A percentile compares a stretch with the other conserved stretches of the same genome.
Conservation (phyloP, 2,888 invertebrate genomes). For the Parnassius orleans region DNA sequence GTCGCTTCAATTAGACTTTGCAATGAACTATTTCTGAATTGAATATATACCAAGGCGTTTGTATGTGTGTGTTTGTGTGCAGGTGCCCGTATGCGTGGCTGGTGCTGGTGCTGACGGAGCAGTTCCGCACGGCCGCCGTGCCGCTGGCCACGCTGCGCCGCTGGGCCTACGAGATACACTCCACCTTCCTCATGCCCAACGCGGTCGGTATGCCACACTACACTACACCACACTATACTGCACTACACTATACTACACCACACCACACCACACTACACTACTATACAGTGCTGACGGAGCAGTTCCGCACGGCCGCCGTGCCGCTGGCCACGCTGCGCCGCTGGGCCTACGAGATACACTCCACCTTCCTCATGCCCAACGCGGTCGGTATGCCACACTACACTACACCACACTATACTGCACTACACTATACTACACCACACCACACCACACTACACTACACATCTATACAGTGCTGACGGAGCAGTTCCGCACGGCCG, state of each 20-base stretch:
- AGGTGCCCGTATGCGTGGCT: conserved; percentile 73
- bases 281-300: conserved; percentile 88
- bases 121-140: conserved; percentile 90
- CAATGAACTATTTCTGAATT: too few species aligned
- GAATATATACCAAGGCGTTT: too few species aligned
- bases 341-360: conserved; percentile 99
- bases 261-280: too few species aligned
- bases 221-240: too few species aligned
- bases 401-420: too few species aligned
- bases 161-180: conserved; percentile 99
- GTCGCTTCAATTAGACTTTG: too few species aligned
- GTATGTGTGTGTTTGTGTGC: conserved; percentile 30
- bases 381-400: conserved; percentile 79
- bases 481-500: conserved; percentile 91
- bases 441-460: too few species aligned
- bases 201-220: conserved; percentile 79
- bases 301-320: conserved; percentile 94
- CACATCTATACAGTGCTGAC: conserved; percentile 90
- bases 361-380: conserved; percentile 95
- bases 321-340: conserved; percentile 98
- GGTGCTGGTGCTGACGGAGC: conserved; percentile 95
- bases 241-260: too few species aligned
- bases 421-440: too few species aligned
- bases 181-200: conserved; percentile 95
- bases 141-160: conserved; percentile 92